Percentiles rank a stretch among this genome's conserved stretches.
Conservation (phyloP, 2,797 vertebrate genomes). For the Thunnus albacares region DNA sequence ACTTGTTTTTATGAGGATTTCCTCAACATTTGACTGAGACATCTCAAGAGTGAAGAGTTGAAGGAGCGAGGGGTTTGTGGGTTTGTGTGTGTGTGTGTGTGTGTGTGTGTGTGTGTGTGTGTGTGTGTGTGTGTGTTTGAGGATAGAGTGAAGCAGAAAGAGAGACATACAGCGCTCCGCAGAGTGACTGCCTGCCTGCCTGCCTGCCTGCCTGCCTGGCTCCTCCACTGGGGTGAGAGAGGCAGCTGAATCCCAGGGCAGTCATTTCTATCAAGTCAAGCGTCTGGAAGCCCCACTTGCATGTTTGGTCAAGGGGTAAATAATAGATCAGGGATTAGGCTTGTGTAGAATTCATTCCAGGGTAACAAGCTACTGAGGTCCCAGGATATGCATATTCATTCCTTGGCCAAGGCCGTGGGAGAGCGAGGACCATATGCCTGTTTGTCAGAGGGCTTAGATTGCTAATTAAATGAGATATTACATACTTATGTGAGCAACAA, state of each 20-base stretch:
- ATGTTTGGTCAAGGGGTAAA: constrained; percentile 91
- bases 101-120: constrained; percentile 13
- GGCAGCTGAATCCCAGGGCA: constrained; percentile 80
- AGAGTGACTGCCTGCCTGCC: constrained; percentile 63
- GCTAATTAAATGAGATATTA: constrained; percentile 89
- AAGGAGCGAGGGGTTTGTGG: constrained; percentile 44
- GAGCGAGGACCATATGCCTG: constrained; percentile 85
- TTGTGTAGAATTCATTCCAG: constrained; percentile 87
- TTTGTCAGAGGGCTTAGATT: constrained; percentile 85
- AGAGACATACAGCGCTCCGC: constrained; percentile 65
- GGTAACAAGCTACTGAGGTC: constrained; percentile 87
- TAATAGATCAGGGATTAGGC: constrained; percentile 91
- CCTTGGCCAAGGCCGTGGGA: constrained; percentile 85
- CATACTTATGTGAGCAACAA: constrained; percentile 80
- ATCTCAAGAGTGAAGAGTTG: constrained; percentile 80
- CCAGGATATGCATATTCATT: constrained; percentile 89
- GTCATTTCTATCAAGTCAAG: constrained; percentile 87
- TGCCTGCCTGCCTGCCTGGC: constrained; percentile 35
- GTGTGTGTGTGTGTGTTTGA: constrained; percentile 1
- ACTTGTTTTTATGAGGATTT: constrained; percentile 77
- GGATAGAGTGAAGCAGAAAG: constrained; percentile 53
- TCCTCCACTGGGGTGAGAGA: constrained; percentile 73
- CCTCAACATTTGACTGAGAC: constrained; percentile 80
- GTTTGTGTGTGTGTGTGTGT: constrained; percentile 20
- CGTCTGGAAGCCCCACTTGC: constrained; percentile 87